A percentile compares a stretch with the other conserved stretches of the same genome.
Evolutionary conservation across 2,113 vertebrate species (phyloP).

Genomic region (Platichthys flesus): DNA sequence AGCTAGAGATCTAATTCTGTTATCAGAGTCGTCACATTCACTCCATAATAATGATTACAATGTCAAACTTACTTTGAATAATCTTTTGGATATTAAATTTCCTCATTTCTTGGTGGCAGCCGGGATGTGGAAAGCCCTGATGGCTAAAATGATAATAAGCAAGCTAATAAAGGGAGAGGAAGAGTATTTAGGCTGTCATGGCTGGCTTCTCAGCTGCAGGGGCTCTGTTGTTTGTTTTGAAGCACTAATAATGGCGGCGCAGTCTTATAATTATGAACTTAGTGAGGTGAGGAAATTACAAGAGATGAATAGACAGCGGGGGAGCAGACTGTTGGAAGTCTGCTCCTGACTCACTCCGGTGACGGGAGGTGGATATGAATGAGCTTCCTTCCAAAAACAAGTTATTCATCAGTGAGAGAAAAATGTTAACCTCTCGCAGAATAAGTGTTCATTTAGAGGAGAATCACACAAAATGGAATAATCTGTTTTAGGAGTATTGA

Average conservation of each 20-base stretch:
- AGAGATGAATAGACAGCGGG: conserved; percentile 73
- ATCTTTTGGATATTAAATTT: conserved; percentile 71
- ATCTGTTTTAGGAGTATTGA: background rate
- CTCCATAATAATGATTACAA: conserved; percentile 53
- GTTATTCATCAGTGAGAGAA: background rate
- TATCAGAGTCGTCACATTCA: conserved; percentile 26
- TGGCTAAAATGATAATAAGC: conserved; percentile 78
- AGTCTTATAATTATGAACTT: conserved; percentile 80
- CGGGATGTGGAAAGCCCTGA: conserved; percentile 65
- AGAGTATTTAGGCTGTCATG: conserved; percentile 74
- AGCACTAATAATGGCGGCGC: conserved; percentile 74
- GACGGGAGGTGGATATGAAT: conserved; percentile 62
- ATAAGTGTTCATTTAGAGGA: background rate
- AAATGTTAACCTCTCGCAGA: no score
- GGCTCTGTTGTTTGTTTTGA: conserved; percentile 78
- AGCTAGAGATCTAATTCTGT: conserved; percentile 45
- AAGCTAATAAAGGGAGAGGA: conserved; percentile 72
- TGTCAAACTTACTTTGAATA: conserved; percentile 62
- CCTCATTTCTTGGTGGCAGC: conserved; percentile 52
- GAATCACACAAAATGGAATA: background rate
- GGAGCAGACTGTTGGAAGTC: conserved; percentile 68
- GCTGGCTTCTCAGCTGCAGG: conserved; percentile 73
- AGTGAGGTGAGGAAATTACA: conserved; percentile 80
- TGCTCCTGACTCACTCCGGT: conserved; percentile 49
- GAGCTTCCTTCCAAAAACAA: conserved; percentile 26